Evolutionary conservation across 2,797 vertebrate genomes (phyloP).

Genomic region (Galago senegalensis): DNA sequence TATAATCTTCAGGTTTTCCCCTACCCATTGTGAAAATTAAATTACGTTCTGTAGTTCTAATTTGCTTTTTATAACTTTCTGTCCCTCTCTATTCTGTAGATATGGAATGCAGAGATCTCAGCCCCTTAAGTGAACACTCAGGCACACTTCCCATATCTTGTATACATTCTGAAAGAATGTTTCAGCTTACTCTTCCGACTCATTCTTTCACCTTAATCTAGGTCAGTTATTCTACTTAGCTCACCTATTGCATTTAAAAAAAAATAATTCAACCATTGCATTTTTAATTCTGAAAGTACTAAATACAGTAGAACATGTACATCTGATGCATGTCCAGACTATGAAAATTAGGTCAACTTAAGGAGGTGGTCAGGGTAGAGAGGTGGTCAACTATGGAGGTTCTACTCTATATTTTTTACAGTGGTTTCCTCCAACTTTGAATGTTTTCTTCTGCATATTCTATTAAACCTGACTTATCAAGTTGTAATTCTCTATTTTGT

Average conservation of each 20-base stretch:
- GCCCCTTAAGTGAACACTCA: background rate
- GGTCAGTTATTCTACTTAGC: background rate
- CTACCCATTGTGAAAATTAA: background rate
- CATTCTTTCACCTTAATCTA: background rate
- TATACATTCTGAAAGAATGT: background rate
- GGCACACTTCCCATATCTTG: background rate
- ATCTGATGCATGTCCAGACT: too few relatives aligned
- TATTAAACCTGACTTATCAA: background rate
- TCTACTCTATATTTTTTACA: background rate
- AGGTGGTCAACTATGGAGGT: too few relatives aligned
- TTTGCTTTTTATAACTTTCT: background rate
- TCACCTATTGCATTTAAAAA: background rate
- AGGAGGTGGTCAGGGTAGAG: too few relatives aligned
- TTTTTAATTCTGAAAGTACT: background rate
- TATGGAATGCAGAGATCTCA: background rate
- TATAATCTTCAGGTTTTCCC: background rate
- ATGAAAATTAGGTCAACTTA: too few relatives aligned
- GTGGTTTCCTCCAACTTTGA: background rate
- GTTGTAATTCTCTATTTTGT: background rate
- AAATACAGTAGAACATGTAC: too few relatives aligned
- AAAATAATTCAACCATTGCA: background rate
- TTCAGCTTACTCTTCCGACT: background rate
- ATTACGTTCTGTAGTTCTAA: background rate
- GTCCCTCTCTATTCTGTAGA: background rate
- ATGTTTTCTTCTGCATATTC: background rate